Conservation (phyloP, 2,797 vertebrate genomes). For the Antennarius maculatus region DNA sequence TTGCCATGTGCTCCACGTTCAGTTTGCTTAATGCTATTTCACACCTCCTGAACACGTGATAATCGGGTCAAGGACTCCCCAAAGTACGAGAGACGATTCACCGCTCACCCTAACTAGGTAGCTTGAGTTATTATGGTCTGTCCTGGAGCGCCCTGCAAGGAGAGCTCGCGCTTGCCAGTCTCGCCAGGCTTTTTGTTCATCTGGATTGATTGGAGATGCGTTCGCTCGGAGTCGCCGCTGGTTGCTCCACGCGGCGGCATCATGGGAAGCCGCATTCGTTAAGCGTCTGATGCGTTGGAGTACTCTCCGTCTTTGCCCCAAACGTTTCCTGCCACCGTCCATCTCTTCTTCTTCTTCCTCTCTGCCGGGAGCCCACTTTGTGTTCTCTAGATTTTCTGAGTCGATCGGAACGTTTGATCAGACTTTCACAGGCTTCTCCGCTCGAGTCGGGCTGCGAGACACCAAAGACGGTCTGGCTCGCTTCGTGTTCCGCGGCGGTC, state of each 20-base stretch:
- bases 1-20: conserved; percentile 30
- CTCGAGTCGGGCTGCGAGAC: conserved; percentile 15
- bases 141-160: conserved; percentile 21
- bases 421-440: conserved; percentile 9
- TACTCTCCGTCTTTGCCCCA: conserved; percentile 13
- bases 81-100: conserved; percentile 45
- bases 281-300: conserved; percentile 27
- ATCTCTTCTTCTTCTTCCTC: background rate
- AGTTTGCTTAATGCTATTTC: conserved; percentile 46
- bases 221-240: conserved; percentile 1
- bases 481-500: conserved; percentile 25
- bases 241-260: conserved; percentile 14
- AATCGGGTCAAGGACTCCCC: conserved; percentile 61
- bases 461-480: conserved; percentile 23
- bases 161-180: conserved; percentile 37
- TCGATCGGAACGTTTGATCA: conserved; percentile 47
- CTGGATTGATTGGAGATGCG: conserved; percentile 6
- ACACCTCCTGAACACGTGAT: conserved; percentile 51
- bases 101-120: conserved; percentile 45
- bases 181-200: conserved; percentile 34
- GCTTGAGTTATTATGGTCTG: conserved; percentile 38
- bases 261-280: conserved; percentile 31
- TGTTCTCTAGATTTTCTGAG: conserved; percentile 32
- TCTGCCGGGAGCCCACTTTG: conserved; percentile 19
- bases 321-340: conserved; percentile 14